phyloP scores from a whole-genome alignment of 2,797 vertebrate species.

The Coendou prehensilis region DNA sequence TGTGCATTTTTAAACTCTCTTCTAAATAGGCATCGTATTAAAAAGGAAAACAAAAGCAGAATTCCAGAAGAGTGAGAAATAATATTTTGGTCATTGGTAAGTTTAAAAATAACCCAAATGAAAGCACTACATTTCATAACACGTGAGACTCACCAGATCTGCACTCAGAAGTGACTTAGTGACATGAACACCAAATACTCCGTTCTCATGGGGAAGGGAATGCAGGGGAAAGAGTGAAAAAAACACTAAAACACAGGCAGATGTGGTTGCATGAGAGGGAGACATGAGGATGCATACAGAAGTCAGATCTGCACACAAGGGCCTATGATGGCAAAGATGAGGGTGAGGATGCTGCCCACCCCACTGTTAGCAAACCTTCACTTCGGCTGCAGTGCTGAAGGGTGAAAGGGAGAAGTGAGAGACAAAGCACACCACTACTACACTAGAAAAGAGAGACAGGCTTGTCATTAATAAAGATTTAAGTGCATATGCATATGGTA shows the following conservation, averaged over 20 bases:
- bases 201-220: fast-evolving
- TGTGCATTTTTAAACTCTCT: neutral
- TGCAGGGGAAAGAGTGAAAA: neutral
- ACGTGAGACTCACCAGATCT: neutral
- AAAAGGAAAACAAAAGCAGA: slow-evolving; percentile 57
- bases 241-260: neutral
- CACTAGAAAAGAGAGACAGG: neutral
- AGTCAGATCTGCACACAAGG: neutral
- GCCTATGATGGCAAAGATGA: neutral
- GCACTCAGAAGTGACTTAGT: neutral
- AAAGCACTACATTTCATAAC: neutral
- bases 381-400: neutral
- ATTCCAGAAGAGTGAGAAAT: slow-evolving; percentile 34
- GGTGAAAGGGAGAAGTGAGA: neutral
- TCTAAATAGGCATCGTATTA: neutral
- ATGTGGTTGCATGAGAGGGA: neutral
- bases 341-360: neutral
- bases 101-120: neutral
- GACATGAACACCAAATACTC: neutral
- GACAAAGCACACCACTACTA: neutral
- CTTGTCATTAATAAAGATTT: neutral
- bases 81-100: neutral
- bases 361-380: neutral
- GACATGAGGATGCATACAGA: neutral
- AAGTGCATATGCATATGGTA: neutral